Conservation (phyloP, 37 sponge, comb jelly and placozoan species). For the Oscarella lobularis region DNA sequence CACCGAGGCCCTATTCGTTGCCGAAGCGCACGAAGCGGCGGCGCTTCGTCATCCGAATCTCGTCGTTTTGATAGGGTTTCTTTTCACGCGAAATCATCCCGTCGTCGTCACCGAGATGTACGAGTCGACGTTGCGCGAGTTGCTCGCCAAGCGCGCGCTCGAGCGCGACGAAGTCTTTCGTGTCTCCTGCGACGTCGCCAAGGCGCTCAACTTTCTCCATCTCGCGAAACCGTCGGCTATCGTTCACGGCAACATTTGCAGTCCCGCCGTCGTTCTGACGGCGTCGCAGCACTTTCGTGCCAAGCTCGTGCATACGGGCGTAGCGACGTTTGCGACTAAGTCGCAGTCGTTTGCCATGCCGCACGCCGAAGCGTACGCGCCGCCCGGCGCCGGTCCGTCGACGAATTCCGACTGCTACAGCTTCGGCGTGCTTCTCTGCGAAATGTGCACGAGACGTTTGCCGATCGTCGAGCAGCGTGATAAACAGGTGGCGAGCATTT, state of each 20-base stretch:
- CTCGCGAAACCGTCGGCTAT: background rate
- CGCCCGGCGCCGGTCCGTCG: background rate
- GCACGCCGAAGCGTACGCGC: background rate
- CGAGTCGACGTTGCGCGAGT: background rate
- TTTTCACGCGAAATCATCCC: background rate
- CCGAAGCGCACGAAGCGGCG: background rate
- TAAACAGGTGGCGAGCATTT: background rate
- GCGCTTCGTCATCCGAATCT: background rate
- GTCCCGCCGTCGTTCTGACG: background rate
- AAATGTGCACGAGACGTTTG: background rate
- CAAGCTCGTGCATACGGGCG: background rate
- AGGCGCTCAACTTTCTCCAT: background rate
- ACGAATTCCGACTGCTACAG: background rate
- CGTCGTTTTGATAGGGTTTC: background rate
- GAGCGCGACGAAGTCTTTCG: background rate
- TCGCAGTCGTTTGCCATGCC: background rate
- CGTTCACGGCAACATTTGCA: background rate
- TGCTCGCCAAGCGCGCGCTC: background rate
- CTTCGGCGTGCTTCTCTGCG: background rate
- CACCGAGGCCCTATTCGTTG: background rate
- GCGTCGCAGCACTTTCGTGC: background rate
- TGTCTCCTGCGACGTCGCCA: background rate
- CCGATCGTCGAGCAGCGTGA: background rate
- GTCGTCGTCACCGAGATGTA: background rate
- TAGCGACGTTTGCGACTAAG: background rate